Evolutionary conservation across 2,113 vertebrate genomes (phyloP), one percentile per base, ranked within the genome.

Genomic region (Clarias magur): DNA sequence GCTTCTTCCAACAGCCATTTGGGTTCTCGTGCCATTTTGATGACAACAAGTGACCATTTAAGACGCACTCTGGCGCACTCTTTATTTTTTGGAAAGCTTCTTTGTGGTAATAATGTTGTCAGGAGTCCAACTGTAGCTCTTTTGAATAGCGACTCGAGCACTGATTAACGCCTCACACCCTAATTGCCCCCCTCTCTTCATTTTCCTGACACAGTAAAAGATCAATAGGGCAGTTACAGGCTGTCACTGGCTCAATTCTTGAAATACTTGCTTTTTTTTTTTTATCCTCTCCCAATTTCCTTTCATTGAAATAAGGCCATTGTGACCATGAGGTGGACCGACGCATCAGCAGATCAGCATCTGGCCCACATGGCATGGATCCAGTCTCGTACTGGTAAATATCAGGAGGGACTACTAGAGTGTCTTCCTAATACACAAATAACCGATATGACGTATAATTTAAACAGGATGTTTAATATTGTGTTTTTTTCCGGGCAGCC

Each of bases 221-320:
- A 89, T 89, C 88, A 86, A 86, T 84, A 86, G 27, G 70, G 82
- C 70, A 87, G 57, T 84, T 89, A 87, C 48, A 79, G 80, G 25
- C 63, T 73, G 88, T 83, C 85, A 80, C 38, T 25, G 73, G 75
- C 53, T 65, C 84, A 72, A 73, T 84, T 80, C 85, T 48, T 48
- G 48, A 25, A 16, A 5, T 16, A 6, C 25, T 75, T 87, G 82
- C 79, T 70, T 76, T 82, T 65, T 83, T 86, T 65, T 83, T 86
- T 89, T 70, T 23, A 21, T 63, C 34, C 30, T 2, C 10, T 21
- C 6, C 73, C 63, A 68, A 84, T 80, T 83, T 86, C 72, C 67
- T 78, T 81, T 86, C 72, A 59, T n/a, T 17, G 1, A 34, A 70
- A 80, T 73, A 34, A 76, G 67, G 34, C 76, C 30, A 70, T 57